phyloP scores from a whole-genome alignment of 1,140 invertebrate genomes.

The Cataglyphis hispanica region DNA sequence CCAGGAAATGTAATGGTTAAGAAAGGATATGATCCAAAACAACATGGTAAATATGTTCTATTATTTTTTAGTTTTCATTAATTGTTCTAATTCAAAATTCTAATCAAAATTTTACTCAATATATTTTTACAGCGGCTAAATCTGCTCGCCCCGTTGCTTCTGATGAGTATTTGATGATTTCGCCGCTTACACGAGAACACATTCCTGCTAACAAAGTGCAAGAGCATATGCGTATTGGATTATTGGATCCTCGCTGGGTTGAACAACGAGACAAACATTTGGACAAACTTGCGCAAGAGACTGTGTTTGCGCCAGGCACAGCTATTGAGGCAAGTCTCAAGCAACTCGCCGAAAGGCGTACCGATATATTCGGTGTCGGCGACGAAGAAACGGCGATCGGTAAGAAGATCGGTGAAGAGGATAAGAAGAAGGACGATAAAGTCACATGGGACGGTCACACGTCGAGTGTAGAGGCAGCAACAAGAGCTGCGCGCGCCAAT shows the following conservation, averaged over 20 bases:
- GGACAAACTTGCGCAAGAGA: conserved; percentile 94
- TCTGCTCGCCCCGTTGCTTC: conserved; percentile 87
- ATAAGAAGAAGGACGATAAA: conserved; percentile 94
- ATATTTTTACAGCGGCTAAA: conserved; percentile 85
- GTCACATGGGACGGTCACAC: conserved; percentile 99
- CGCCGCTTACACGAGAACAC: conserved; percentile 98
- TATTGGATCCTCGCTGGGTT: conserved; percentile 99
- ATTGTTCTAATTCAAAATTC: background rate
- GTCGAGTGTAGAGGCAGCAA: conserved; percentile 96
- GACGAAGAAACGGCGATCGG: conserved; percentile 99
- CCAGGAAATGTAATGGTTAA: conserved; percentile 98
- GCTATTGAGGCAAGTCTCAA: conserved; percentile 98
- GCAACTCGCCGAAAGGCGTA: conserved; percentile 98
- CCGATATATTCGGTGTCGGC: conserved; percentile 99
- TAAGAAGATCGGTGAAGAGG: conserved; percentile 99
- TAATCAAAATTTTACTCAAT: conserved; percentile 34
- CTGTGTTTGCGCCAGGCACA: conserved; percentile 94
- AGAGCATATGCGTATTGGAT: conserved; percentile 98
- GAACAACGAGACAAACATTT: conserved; percentile 97
- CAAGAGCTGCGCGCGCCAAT: conserved; percentile 96
- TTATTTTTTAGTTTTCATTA: background rate
- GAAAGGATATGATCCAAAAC: conserved; percentile 98
- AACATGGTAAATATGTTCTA: conserved; percentile 83
- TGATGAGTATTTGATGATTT: conserved; percentile 97
- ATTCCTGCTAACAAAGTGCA: conserved; percentile 98